Evolutionary conservation across 2,888 invertebrate genomes (phyloP).

Genomic region (Altica lythri): DNA sequence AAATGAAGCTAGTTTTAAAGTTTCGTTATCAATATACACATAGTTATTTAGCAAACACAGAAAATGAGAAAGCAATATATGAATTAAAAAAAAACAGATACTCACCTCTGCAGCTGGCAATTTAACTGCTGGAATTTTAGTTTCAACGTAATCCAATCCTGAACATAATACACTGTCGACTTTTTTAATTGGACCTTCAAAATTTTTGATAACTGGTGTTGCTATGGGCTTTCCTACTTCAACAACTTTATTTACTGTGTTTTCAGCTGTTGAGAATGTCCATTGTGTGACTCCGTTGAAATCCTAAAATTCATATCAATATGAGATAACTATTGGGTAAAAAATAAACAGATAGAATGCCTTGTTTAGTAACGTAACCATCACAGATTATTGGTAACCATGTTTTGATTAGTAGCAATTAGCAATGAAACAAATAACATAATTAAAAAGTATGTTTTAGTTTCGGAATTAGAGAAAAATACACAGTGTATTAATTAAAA

Average conservation of each 20-base stretch:
- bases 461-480: not conserved
- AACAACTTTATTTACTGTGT: slow-evolving; percentile 60
- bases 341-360: no score
- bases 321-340: no score
- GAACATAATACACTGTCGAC: slow-evolving; percentile 63
- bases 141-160: slow-evolving; percentile 62
- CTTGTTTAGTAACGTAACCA: no score
- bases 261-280: slow-evolving; percentile 63
- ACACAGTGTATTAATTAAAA: no score
- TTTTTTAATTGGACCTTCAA: slow-evolving; percentile 61
- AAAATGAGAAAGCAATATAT: slow-evolving; percentile 20
- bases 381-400: no score
- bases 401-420: no score
- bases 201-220: slow-evolving; percentile 58
- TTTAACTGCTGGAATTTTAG: slow-evolving; percentile 63
- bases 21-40: not conserved
- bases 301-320: slow-evolving; percentile 49
- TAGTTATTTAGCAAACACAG: not conserved
- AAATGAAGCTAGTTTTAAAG: not conserved
- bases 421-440: no score
- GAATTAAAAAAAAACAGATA: no score
- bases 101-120: slow-evolving; percentile 62
- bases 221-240: slow-evolving; percentile 61
- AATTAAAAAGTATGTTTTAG: no score
- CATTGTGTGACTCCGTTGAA: slow-evolving; percentile 61